phyloP scores from a whole-genome alignment of 2,797 vertebrate genomes.

The Lutra lutra region DNA sequence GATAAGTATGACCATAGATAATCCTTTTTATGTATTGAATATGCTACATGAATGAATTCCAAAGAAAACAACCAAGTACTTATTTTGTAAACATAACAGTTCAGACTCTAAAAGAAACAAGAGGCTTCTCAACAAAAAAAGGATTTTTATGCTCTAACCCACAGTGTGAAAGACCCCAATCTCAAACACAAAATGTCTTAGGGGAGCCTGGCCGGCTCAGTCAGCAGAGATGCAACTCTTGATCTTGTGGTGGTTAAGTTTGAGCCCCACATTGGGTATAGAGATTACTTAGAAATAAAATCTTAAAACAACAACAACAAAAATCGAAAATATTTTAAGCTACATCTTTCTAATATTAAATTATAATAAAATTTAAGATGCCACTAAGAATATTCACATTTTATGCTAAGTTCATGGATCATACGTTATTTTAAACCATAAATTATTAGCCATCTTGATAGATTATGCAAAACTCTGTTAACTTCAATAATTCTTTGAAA shows the following conservation, averaged over 20 bases:
- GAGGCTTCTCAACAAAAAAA: background rate
- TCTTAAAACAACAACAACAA: background rate
- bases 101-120: conserved; percentile 51
- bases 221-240: background rate
- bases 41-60: background rate
- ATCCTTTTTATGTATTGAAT: background rate
- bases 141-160: background rate
- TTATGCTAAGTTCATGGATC: background rate
- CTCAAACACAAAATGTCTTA: background rate
- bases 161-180: background rate
- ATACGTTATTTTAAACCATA: background rate
- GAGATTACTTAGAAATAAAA: background rate
- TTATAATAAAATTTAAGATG: background rate
- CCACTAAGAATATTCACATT: background rate
- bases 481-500: conserved; percentile 74
- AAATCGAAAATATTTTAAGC: background rate
- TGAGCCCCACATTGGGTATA: background rate
- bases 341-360: conserved; percentile 19
- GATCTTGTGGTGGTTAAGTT: background rate
- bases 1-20: background rate
- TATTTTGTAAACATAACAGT: background rate
- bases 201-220: background rate
- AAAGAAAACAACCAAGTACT: background rate
- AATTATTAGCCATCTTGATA: background rate
- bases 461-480: background rate